Evolutionary conservation across 2,797 vertebrate genomes (phyloP).

Genomic region (Australoheros facetus): DNA sequence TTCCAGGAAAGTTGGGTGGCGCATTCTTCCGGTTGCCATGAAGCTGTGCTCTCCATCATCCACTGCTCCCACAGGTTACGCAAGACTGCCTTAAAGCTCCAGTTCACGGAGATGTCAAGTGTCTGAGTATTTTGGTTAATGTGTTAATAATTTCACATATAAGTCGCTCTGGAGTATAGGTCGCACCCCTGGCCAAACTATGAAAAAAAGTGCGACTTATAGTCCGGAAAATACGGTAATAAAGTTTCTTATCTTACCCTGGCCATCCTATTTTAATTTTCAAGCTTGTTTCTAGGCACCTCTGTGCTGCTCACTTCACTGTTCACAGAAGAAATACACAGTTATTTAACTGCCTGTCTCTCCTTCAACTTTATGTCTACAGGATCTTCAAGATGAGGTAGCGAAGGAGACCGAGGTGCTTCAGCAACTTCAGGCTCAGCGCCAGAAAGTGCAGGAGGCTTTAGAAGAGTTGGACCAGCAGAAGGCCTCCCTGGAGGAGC

Average conservation of each 20-base stretch:
- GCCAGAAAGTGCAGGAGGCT: constrained; percentile 91
- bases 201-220: too few species aligned
- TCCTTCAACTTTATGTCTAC: background rate
- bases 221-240: background rate
- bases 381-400: constrained; percentile 96
- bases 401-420: constrained; percentile 88
- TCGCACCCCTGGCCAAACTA: too few species aligned
- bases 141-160: too few species aligned
- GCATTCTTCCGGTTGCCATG: too few species aligned
- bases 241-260: background rate
- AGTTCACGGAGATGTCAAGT: too few species aligned
- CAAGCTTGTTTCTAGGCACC: background rate
- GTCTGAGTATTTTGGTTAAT: too few species aligned
- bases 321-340: background rate
- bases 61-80: too few species aligned
- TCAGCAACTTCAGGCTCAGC: constrained; percentile 89
- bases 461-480: constrained; percentile 93
- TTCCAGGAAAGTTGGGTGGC: too few species aligned
- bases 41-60: too few species aligned
- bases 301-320: background rate
- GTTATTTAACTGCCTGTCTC: background rate
- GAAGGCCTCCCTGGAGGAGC: constrained; percentile 90
- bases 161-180: too few species aligned
- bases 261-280: background rate
- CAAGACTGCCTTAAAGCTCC: too few species aligned